Evolutionary conservation across 2,113 vertebrate genomes (phyloP).

Genomic region (Oxyruncus cristatus): DNA sequence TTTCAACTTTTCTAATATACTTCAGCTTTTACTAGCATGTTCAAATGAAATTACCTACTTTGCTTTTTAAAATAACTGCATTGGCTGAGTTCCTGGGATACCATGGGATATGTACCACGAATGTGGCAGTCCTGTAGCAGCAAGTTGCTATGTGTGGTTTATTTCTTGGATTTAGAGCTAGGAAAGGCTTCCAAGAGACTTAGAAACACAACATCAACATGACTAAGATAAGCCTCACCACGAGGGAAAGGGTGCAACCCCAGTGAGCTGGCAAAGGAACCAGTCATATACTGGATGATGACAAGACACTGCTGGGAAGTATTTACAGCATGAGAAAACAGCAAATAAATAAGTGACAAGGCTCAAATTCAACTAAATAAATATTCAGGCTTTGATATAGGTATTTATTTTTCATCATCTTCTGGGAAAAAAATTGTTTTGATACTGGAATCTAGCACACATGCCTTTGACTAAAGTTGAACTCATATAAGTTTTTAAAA

Average conservation of each 20-base stretch:
- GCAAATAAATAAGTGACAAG: background rate
- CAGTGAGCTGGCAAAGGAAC: background rate
- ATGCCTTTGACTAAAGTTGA: background rate
- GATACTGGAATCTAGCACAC: background rate
- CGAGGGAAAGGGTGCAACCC: background rate
- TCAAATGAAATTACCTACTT: conserved; percentile 5
- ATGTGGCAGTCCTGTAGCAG: background rate
- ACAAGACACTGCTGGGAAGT: background rate
- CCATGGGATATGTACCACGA: background rate
- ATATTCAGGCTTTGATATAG: background rate
- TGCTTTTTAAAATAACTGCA: background rate
- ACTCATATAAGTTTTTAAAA: background rate
- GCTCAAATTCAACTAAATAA: background rate
- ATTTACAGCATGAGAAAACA: background rate
- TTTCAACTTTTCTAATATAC: background rate
- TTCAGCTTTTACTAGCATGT: background rate
- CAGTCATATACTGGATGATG: background rate
- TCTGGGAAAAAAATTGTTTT: background rate
- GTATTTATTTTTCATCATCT: background rate
- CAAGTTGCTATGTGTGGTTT: background rate
- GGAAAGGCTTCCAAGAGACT: background rate
- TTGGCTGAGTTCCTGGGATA: conserved; percentile 7
- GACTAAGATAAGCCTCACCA: background rate
- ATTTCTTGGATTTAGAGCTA: conserved; percentile 16
- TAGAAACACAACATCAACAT: background rate